Base-by-base conservation (phyloP, 2,113 vertebrate species). In the Colaptes auratus region DNA sequence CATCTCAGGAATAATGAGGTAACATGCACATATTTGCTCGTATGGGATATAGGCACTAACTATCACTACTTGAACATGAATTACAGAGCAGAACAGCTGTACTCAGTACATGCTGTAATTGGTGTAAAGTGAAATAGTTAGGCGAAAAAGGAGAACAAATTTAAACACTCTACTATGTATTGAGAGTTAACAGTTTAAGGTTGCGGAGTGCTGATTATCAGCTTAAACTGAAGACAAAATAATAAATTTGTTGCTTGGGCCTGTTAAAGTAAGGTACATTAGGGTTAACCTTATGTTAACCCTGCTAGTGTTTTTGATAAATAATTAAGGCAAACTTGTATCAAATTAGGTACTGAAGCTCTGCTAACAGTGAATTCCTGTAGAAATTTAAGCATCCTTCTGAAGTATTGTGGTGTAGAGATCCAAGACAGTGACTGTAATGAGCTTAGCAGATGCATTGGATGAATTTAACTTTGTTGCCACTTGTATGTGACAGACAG, bases 1-100 rank as follows among this genome's bases (percentile, higher is more conserved):
- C 87, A 98, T 99, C 97, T 99, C 99, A 96, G 97, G 99, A 96
- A 98, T 99, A 90, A 99, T 99, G 99, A 99, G 99, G 99, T 99
- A 96, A 69, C 1, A 64, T 63, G 31, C 65, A 6, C 33, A 8
- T 30, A n/a, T 30, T 48, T 67, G 42, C 75, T 77, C 30, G 69
- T 76, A 33, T 3, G 1, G 5, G 16, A 1, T 53, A 3, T 0
- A 2, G 35, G 16, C 30, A 14, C 0, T 0, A 82, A 9, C 31
- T 63, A 23, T 53, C 27, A 2, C 20, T 71, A 44, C 46, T 84
- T 15, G 2, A 70, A 7, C 52, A 33, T 7, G 74, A 46, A 10
- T 85, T 67, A n/a, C 12, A 23, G 17, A 56, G 23, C 36, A 61
- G 11, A 24, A 7, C 17, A 0, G 20, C 6, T 8, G 14, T 52